phyloP scores from a whole-genome alignment of 23 tunicate species.

The Botrylloides violaceus region DNA sequence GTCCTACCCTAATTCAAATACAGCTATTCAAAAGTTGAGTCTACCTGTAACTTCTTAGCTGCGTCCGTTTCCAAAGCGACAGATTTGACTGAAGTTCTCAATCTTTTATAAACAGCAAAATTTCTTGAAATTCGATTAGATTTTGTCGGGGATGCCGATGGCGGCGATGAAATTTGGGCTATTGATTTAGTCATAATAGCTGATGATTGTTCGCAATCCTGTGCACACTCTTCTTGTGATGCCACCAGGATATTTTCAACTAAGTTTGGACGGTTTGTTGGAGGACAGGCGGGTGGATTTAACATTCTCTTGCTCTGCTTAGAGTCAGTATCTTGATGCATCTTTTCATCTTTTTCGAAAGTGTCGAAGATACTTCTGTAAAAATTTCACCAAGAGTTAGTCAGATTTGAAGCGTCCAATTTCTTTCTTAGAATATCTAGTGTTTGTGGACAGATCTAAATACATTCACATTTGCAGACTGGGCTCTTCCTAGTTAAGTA shows the following conservation, averaged over 20 bases:
- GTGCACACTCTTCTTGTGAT: neutral
- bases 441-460: too few relatives aligned
- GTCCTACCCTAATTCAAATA: too few relatives aligned
- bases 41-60: conserved; percentile 31
- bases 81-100: neutral
- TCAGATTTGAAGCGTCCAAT: too few relatives aligned
- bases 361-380: too few relatives aligned
- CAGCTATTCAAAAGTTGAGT: too few relatives aligned
- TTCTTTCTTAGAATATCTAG: too few relatives aligned
- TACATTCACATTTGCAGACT: too few relatives aligned
- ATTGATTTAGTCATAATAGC: neutral
- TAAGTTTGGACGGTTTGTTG: neutral
- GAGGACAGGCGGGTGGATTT: neutral
- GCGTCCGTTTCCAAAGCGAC: conserved; percentile 23
- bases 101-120: conserved; percentile 16
- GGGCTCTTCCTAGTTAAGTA: too few relatives aligned
- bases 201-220: too few relatives aligned
- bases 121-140: neutral
- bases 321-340: neutral
- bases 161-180: neutral
- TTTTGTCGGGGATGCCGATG: neutral
- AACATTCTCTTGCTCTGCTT: neutral
- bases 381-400: too few relatives aligned
- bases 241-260: neutral
- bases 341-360: neutral